These are phyloP conservation scores for Amblyopsis hoosieri DNA, from an alignment of 2,797 vertebrate genomes.

Conservation along the genomic window DNA sequence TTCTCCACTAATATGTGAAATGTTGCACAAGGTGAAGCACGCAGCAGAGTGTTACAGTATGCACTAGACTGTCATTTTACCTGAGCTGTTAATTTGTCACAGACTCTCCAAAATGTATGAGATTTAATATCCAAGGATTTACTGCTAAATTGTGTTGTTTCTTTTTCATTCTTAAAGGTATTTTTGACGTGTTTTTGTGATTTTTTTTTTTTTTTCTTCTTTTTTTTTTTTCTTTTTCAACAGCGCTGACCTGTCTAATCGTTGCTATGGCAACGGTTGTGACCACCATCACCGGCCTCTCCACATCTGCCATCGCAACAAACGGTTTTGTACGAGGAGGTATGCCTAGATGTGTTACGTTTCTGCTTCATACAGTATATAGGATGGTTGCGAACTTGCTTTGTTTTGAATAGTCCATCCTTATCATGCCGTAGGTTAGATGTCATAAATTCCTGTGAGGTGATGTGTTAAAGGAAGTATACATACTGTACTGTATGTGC, in stretches of 20 bases:
- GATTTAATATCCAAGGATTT: conserved; percentile 4
- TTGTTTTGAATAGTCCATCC: too few relatives aligned
- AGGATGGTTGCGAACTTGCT: too few relatives aligned
- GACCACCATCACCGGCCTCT: conserved; percentile 96
- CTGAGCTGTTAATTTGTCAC: conserved; percentile 37
- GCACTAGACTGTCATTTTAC: conserved; percentile 15
- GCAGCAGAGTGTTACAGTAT: conserved; percentile 19
- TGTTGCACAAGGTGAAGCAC: conserved; percentile 46
- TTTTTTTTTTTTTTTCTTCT: background rate
- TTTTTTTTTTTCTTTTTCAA: conserved; percentile 19
- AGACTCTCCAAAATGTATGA: conserved; percentile 13
- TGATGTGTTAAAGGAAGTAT: too few relatives aligned
- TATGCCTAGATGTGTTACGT: conserved; percentile 58
- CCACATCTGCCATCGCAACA: conserved; percentile 96
- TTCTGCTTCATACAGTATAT: background rate
- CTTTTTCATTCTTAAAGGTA: conserved; percentile 17
- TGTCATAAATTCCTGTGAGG: too few relatives aligned
- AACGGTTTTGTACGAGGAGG: conserved; percentile 99
- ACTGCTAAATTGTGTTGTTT: conserved; percentile 7
- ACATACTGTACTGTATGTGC: too few relatives aligned
- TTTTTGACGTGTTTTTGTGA: background rate
- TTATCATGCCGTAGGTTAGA: too few relatives aligned
- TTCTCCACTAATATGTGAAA: conserved; percentile 57
- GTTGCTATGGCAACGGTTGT: conserved; percentile 93
- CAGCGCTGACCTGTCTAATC: conserved; percentile 89